phyloP scores from a whole-genome alignment of 2,888 invertebrate genomes.

The Drosophila algonquin region DNA sequence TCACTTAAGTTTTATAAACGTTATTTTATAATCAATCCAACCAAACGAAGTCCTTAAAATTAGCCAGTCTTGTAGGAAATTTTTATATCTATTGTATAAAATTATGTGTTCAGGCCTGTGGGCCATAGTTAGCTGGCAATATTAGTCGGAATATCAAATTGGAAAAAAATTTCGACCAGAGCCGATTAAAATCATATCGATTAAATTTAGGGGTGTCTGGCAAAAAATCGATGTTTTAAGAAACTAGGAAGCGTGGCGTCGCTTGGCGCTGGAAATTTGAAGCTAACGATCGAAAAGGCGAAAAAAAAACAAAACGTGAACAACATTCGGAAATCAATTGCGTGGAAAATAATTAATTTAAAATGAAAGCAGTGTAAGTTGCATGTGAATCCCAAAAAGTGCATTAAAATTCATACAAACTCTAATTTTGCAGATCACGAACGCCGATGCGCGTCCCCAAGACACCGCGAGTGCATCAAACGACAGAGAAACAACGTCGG shows the following conservation, averaged over 20 bases:
- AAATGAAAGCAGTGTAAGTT: constrained; percentile 72
- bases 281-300: constrained; percentile 52
- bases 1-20: too few species aligned
- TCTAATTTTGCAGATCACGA: constrained; percentile 61
- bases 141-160: too few species aligned
- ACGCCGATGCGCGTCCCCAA: constrained; percentile 78
- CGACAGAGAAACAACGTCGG: constrained; percentile 50
- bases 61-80: too few species aligned
- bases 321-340: neutral
- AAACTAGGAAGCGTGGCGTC: constrained; percentile 75
- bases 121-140: too few species aligned
- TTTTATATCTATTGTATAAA: too few species aligned
- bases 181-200: too few species aligned
- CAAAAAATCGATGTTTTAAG: too few species aligned
- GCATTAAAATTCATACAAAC: neutral
- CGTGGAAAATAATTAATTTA: constrained; percentile 3
- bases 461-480: constrained; percentile 49
- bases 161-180: too few species aligned
- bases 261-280: constrained; percentile 68
- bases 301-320: neutral
- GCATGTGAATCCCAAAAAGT: neutral
- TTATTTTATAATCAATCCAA: too few species aligned
- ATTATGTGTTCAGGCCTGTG: too few species aligned
- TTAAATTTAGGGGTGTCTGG: too few species aligned
- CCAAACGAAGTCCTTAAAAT: too few species aligned